Evolutionary conservation across 2,797 vertebrate species (phyloP).

Genomic region (Gambelia wislizenii): DNA sequence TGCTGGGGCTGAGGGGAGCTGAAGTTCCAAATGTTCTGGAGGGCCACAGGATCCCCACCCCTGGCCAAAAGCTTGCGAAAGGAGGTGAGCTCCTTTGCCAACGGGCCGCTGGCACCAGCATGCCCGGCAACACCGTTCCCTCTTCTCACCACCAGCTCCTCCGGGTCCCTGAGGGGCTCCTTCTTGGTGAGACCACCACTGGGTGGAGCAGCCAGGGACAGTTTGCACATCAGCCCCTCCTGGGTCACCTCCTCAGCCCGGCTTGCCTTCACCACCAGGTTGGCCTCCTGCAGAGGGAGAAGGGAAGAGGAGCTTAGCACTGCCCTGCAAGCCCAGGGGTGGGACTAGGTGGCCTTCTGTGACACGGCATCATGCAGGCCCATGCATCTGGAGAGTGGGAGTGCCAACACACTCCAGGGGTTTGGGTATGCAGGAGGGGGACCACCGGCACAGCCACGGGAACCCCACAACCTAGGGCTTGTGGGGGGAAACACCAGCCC

Average conservation of each 20-base stretch:
- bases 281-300: slow-evolving; percentile 80
- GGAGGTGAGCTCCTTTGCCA: too few species aligned
- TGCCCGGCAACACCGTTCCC: fast-evolving
- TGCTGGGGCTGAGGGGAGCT: too few species aligned
- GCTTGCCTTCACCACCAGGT: slow-evolving; percentile 81
- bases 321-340: background rate
- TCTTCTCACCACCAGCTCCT: slow-evolving; percentile 84
- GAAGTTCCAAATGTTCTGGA: background rate
- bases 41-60: too few species aligned
- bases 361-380: too few species aligned
- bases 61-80: background rate
- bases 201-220: slow-evolving; percentile 74
- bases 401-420: too few species aligned
- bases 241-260: slow-evolving; percentile 83
- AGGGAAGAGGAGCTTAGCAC: background rate
- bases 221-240: slow-evolving; percentile 78
- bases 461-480: too few species aligned
- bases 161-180: slow-evolving; percentile 74
- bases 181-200: slow-evolving; percentile 71
- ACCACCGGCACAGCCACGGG: too few species aligned
- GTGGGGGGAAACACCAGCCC: too few species aligned
- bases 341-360: too few species aligned
- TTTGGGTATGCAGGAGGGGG: too few species aligned
- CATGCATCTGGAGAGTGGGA: too few species aligned
- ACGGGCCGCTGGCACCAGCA: background rate